A percentile compares a stretch with the other conserved stretches of the same genome.
These are phyloP conservation scores for Zoanthus gigantus DNA, from an alignment of 92 coral and sea anemone species.

Conservation along the genomic window DNA sequence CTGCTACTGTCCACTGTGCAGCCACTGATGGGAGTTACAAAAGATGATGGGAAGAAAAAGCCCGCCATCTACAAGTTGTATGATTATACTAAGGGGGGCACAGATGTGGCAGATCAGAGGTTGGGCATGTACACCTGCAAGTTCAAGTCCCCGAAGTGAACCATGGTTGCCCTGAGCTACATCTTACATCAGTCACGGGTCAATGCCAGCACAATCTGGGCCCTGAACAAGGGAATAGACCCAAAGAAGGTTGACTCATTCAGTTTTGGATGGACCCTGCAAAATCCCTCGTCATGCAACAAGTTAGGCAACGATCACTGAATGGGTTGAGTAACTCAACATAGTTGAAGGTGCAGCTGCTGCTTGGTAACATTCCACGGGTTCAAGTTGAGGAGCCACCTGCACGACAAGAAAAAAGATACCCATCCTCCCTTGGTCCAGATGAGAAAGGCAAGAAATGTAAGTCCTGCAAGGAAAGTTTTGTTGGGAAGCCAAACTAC, in stretches of 20 bases:
- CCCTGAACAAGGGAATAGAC: slow-evolving; percentile 5
- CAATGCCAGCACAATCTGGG: slow-evolving; percentile 5
- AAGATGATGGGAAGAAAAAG: slow-evolving; percentile 5
- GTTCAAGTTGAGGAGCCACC: background rate
- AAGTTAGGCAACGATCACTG: background rate
- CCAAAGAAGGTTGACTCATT: background rate
- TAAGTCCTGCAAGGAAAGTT: background rate
- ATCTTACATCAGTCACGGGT: slow-evolving; percentile 16
- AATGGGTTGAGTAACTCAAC: background rate
- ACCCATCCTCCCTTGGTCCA: background rate
- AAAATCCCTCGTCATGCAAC: background rate
- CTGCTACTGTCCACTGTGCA: slow-evolving; percentile 21
- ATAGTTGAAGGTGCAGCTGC: slow-evolving; percentile 1
- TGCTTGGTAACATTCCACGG: background rate
- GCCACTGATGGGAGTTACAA: slow-evolving; percentile 5
- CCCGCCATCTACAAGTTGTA: slow-evolving; percentile 8
- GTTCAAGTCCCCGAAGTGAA: background rate
- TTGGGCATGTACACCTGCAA: background rate
- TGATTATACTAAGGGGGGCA: slow-evolving; percentile 12
- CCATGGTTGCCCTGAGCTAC: slow-evolving; percentile 16
- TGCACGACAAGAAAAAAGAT: background rate
- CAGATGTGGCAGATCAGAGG: slow-evolving; percentile 24
- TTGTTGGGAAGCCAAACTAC: background rate
- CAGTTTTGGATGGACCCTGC: background rate
- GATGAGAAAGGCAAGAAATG: background rate